Evolutionary conservation across 2,797 vertebrate species (phyloP).

Genomic region (Arremon aurantiirostris): DNA sequence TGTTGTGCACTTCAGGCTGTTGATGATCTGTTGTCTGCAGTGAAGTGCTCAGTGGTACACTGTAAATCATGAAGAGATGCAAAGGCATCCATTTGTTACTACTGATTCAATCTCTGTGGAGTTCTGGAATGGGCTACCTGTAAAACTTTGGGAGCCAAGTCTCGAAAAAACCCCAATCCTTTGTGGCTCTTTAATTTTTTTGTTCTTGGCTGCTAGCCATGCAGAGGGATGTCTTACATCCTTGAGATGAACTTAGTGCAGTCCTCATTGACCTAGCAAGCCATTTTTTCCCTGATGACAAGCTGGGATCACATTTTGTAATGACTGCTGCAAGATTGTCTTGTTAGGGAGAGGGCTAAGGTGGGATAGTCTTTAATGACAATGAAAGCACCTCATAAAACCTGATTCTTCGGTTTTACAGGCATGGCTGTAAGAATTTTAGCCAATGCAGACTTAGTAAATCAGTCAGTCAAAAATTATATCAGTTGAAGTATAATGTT

Average conservation of each 20-base stretch:
- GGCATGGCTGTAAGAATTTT: constrained; percentile 70
- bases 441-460: constrained; percentile 74
- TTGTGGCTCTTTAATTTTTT: constrained; percentile 4
- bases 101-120: neutral
- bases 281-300: constrained; percentile 69
- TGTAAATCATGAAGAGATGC: neutral
- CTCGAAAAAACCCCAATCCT: neutral
- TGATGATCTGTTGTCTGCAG: constrained; percentile 4
- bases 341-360: constrained; percentile 80
- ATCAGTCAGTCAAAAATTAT: constrained; percentile 81
- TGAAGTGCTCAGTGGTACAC: neutral
- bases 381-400: constrained; percentile 78
- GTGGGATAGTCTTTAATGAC: constrained; percentile 77
- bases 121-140: constrained; percentile 11
- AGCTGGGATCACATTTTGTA: constrained; percentile 73
- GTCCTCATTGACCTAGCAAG: constrained; percentile 75
- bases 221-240: constrained; percentile 62
- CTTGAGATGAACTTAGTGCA: constrained; percentile 68
- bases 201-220: constrained; percentile 50
- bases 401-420: constrained; percentile 72
- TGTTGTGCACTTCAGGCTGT: neutral
- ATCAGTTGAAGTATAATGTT: constrained; percentile 74
- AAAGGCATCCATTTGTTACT: neutral
- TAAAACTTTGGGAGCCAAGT: neutral
- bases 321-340: constrained; percentile 74